Conservation (phyloP, 2,888 invertebrate species). For the Cataglyphis livida region DNA sequence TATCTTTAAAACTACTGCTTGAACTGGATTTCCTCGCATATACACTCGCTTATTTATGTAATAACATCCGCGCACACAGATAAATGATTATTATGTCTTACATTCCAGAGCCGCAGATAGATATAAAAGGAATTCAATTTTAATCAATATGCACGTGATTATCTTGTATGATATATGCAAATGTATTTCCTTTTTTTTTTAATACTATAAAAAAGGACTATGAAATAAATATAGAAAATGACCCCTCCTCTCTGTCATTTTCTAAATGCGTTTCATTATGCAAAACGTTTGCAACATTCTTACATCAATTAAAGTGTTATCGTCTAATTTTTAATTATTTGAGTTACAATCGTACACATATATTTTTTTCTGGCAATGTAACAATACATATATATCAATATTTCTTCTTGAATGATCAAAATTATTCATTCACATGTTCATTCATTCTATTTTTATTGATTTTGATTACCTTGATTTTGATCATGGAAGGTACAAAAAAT, state of each 20-base stretch:
- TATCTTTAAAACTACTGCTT: conserved; percentile 1
- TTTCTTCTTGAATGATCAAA: not conserved
- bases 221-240: not conserved
- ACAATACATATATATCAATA: not conserved
- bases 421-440: not conserved
- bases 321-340: not conserved
- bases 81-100: not conserved
- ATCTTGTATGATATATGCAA: not conserved
- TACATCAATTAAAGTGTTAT: not conserved
- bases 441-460: not conserved
- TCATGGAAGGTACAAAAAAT: not conserved
- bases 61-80: not conserved
- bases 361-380: not conserved
- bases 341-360: not conserved
- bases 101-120: not conserved
- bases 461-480: not conserved
- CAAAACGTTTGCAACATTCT: not conserved
- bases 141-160: not conserved
- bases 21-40: conserved; percentile 6
- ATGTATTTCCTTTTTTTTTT: not conserved
- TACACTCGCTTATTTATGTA: not conserved
- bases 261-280: not conserved
- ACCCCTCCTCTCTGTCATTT: not conserved
- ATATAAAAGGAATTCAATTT: not conserved
- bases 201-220: not conserved